Evolutionary conservation across 2,888 invertebrate species (phyloP).

Genomic region (Elysia crispata): DNA sequence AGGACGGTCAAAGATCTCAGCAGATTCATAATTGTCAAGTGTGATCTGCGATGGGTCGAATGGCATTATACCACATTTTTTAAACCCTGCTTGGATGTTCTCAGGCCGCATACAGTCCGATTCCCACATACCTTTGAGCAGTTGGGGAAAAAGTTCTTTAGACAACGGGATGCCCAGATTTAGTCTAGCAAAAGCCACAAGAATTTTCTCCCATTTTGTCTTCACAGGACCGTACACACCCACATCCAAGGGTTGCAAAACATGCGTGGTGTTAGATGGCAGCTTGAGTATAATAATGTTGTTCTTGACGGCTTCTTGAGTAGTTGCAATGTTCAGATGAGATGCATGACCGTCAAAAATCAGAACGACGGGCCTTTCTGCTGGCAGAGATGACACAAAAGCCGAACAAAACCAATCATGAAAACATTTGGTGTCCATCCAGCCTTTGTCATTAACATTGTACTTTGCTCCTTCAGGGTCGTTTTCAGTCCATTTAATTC

Average conservation of each 20-base stretch:
- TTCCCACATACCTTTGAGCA: conserved; percentile 31
- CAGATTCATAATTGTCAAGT: not conserved
- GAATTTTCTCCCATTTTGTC: conserved; percentile 48
- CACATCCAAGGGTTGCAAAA: conserved; percentile 57
- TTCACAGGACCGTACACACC: conserved; percentile 53
- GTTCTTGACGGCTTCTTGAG: conserved; percentile 69
- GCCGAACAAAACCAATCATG: no score
- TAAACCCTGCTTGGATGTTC: conserved; percentile 38
- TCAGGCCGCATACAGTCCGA: not conserved
- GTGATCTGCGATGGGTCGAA: conserved; percentile 36
- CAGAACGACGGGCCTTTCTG: conserved; percentile 18
- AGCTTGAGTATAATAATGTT: conserved; percentile 68
- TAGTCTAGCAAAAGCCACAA: conserved; percentile 29
- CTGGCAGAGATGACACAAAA: conserved; percentile 55
- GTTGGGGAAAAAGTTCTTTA: conserved; percentile 23
- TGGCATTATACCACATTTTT: conserved; percentile 37
- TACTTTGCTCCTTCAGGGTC: conserved; percentile 75
- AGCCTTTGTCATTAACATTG: conserved; percentile 73
- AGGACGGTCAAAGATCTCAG: conserved; percentile 17
- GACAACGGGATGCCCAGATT: conserved; percentile 7
- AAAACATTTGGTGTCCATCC: conserved; percentile 71
- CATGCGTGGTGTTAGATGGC: conserved; percentile 57
- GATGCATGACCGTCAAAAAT: conserved; percentile 42
- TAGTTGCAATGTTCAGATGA: conserved; percentile 58
- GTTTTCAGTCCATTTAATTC: conserved; percentile 74